Evolutionary conservation across 2,888 invertebrate genomes (phyloP).

Genomic region (Pterobdella sp.): DNA sequence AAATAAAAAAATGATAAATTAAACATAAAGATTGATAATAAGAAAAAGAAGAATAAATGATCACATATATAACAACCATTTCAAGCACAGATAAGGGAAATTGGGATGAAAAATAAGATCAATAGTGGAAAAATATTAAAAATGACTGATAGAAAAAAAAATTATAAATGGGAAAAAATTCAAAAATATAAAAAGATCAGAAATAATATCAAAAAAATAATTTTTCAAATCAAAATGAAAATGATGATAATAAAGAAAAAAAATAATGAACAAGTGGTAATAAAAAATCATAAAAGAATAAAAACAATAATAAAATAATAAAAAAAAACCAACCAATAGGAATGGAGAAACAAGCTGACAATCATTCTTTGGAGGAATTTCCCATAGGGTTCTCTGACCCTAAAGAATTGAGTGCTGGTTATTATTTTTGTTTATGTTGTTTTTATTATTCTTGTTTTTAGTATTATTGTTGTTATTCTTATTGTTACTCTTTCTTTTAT

Average conservation of each 20-base stretch:
- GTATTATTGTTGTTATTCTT: slow-evolving; percentile 1
- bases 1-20: slow-evolving; percentile 13
- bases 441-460: slow-evolving; percentile 1
- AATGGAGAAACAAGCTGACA: background rate
- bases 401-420: background rate
- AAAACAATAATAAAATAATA: background rate
- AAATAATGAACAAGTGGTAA: too few species aligned
- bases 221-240: background rate
- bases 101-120: background rate
- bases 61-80: background rate
- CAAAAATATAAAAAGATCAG: background rate
- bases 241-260: background rate
- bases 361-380: too few species aligned
- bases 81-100: background rate
- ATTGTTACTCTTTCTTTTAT: too few species aligned
- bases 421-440: background rate
- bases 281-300: slow-evolving; percentile 2
- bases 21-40: slow-evolving; percentile 14
- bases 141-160: background rate
- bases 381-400: too few species aligned
- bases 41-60: background rate
- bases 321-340: background rate
- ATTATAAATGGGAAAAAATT: background rate
- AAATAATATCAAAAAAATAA: background rate
- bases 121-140: background rate